These are phyloP conservation scores for Brachionus calyciflorus DNA, from an alignment of 1,140 invertebrate species.

Conservation along the genomic window DNA sequence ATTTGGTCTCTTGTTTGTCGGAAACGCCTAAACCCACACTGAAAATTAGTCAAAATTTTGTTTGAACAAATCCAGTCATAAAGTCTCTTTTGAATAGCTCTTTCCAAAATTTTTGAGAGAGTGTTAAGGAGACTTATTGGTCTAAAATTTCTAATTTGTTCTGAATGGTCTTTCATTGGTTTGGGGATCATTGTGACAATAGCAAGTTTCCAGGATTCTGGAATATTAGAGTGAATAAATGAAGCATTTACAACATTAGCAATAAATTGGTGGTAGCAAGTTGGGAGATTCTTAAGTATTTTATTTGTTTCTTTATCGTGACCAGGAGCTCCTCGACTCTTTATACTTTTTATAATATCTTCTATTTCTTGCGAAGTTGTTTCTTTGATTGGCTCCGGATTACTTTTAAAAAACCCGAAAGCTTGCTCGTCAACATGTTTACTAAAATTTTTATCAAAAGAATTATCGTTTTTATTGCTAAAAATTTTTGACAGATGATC, in stretches of 20 bases:
- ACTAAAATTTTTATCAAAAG: too few relatives aligned
- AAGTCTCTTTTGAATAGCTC: constrained; percentile 35
- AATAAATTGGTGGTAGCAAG: neutral
- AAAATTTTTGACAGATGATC: too few relatives aligned
- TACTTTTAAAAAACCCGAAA: neutral
- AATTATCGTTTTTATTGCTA: too few relatives aligned
- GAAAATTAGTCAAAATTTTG: neutral
- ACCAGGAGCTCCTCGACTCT: neutral
- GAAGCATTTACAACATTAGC: neutral
- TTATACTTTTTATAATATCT: neutral
- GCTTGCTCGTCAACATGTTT: neutral
- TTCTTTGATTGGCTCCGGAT: neutral
- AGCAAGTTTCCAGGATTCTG: constrained; percentile 43
- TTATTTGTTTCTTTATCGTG: neutral
- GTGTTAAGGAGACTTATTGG: constrained; percentile 46
- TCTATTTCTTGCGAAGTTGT: neutral
- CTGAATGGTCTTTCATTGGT: constrained; percentile 44
- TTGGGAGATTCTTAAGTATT: neutral
- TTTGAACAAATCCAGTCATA: constrained; percentile 16
- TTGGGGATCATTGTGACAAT: constrained; percentile 46
- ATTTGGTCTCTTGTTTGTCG: constrained; percentile 56
- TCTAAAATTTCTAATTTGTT: constrained; percentile 16
- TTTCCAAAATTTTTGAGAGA: constrained; percentile 46
- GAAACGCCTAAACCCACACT: constrained; percentile 51
- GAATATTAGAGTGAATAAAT: neutral